Evolutionary conservation across 2,888 invertebrate genomes (phyloP).

Genomic region (Aricia artaxerxes): DNA sequence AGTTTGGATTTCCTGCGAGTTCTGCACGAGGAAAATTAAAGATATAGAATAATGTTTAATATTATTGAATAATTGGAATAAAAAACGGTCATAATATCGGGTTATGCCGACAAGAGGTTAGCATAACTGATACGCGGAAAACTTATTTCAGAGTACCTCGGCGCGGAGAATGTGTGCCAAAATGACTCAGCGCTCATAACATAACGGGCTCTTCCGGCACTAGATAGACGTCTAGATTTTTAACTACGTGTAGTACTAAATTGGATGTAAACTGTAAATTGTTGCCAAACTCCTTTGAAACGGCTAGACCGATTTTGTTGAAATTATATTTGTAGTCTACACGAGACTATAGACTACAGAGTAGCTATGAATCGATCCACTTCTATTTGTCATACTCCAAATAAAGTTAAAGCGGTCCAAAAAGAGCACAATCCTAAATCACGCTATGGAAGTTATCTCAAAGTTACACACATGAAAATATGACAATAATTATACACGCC

Average conservation of each 20-base stretch:
- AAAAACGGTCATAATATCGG: background rate
- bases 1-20: background rate
- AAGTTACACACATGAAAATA: background rate
- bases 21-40: background rate
- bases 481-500: background rate
- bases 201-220: slow-evolving; percentile 7
- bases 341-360: background rate
- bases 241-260: background rate
- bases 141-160: background rate
- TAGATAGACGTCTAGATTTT: background rate
- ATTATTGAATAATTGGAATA: background rate
- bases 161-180: background rate
- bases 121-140: background rate
- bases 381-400: background rate
- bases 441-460: background rate
- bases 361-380: background rate
- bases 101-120: background rate
- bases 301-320: background rate
- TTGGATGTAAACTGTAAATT: background rate
- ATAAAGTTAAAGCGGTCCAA: background rate
- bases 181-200: background rate
- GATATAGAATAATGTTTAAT: background rate
- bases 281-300: background rate
- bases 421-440: too few species aligned
- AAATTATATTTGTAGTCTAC: background rate